These are phyloP conservation scores for Penaeus monodon DNA, from an alignment of 2,888 invertebrate species.

Conservation along the genomic window DNA sequence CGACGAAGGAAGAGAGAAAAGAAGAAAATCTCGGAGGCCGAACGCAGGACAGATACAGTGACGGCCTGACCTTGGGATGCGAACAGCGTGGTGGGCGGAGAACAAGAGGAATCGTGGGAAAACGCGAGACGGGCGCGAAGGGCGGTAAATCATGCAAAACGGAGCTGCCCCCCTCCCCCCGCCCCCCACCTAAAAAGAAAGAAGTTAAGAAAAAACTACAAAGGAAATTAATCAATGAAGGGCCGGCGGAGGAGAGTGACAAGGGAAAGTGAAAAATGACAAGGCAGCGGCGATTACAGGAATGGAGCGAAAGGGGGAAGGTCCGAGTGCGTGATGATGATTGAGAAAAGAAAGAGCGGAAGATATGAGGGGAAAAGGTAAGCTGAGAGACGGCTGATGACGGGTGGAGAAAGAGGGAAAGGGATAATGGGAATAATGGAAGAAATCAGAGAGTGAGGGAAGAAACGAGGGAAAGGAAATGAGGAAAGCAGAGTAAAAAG, in stretches of 20 bases:
- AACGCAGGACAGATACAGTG: too few species aligned
- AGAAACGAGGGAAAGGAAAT: not conserved
- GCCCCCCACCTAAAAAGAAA: too few species aligned
- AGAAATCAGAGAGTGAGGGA: not conserved
- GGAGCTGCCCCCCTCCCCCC: too few species aligned
- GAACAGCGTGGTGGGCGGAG: too few species aligned
- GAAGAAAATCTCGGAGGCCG: too few species aligned
- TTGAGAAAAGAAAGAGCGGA: not conserved
- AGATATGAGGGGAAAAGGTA: not conserved
- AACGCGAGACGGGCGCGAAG: not conserved
- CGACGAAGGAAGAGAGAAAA: not conserved
- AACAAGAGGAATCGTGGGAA: not conserved
- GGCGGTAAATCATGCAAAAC: not conserved
- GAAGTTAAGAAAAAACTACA: too few species aligned
- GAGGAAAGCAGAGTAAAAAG: not conserved
- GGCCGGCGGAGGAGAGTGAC: too few species aligned
- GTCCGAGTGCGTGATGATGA: not conserved
- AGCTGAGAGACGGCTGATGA: not conserved
- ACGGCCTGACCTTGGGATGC: too few species aligned
- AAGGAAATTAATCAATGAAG: too few species aligned
- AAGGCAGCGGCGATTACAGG: too few species aligned
- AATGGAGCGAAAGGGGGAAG: too few species aligned
- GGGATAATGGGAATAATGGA: not conserved
- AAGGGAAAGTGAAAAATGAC: too few species aligned
- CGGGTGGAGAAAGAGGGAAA: not conserved